Evolutionary conservation across 2,888 invertebrate genomes (phyloP), one percentile per base, ranked within the genome.

Genomic region (Oxytorus armatus): DNA sequence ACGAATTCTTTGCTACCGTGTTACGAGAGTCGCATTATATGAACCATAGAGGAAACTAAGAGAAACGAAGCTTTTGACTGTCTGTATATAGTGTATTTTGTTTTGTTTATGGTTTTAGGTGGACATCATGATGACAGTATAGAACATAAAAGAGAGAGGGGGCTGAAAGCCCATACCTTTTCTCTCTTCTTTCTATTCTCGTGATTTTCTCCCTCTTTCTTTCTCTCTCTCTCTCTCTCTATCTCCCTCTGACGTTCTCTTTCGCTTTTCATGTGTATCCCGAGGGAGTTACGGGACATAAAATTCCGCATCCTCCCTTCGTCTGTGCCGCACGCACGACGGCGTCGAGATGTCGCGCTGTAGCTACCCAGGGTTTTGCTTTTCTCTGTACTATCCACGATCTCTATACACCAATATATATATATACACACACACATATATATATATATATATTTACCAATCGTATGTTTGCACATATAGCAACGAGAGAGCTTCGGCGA

Each of bases 281-380:
- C 89, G 86, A 86, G 90, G 90, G 90, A 90, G 91, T 90, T 90
- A 90, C 90, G 89, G 89, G 88, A 89, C 91, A 91, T 91, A 91
- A 91, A 91, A 91, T 89, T 88, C 88, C 85, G 87, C 87, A 77
- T 86, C 85, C 75, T 87, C 86, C 87, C 88, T 88, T 86, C 86
- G 82, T 82, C 85, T 47, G 59, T 75, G 80, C 70, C 70, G 33
- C 57, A 44, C 76, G 77, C 69, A 69, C 80, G 68, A 68, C 86
- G 91, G 91, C 91, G 91, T 88, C 91, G 88, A 89, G 89, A 91
- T 90, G 91, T 91, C 91, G 91, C 86, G 82, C n/a, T n/a, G 75
- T 86, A 85, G 84, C 88, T 86, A 83, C 85, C 81, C 85, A 86
- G 83, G 82, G 72, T 85, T 85, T 47, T 53, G 70, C 82, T 63